Evolutionary conservation across 2,888 invertebrate species (phyloP), one percentile per base, ranked within the genome.

Genomic region (Brachypalpus laphriformis): DNA sequence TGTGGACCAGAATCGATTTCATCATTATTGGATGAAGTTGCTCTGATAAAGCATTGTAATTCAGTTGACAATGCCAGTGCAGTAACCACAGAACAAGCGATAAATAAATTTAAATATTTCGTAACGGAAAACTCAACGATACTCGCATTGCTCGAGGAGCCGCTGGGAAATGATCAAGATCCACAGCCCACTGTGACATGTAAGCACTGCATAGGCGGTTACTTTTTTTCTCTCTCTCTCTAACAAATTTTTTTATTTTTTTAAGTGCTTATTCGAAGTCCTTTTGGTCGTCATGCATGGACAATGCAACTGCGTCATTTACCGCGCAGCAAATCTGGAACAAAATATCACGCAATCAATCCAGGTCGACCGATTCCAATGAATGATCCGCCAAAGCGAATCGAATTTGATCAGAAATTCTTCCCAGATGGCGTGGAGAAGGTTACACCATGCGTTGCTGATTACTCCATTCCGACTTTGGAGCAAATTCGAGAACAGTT

Each of bases 261-360:
- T 14, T 95, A 95, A 90, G 95, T 98, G 66, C 93, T 99, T 68
- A 96, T 98, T 85, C 94, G 99, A 1, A 97, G 98, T 74, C 97
- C 98, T 0, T 98, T 98, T 93, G 98, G 98, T 0, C 95, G 98
- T 4, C 97, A 97, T 93, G 97, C 98, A 18, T 99, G 99, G 99
- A 97, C 97, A 7, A 94, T 97, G 94, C 96, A 96, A 89, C 93
- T 97, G 70, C 94, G 98, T 42, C 98, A 98, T 90, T 93, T 97
- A 78, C 97, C 98, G 0, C 94, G 98, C 42, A 95, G 96, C 89
- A 96, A 97, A 89, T 95, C 95, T 2, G 95, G 96, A 8, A 93
- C 93, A 0, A 94, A 95, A 89, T 91, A 91, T 74, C 91, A 92
- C 82, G 91, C 91, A 5, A 93, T 93, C 45, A 94, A 94, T 87